A percentile compares a stretch with the other conserved stretches of the same genome.
phyloP scores from a whole-genome alignment of 2,113 vertebrate species.

The Morone saxatilis region DNA sequence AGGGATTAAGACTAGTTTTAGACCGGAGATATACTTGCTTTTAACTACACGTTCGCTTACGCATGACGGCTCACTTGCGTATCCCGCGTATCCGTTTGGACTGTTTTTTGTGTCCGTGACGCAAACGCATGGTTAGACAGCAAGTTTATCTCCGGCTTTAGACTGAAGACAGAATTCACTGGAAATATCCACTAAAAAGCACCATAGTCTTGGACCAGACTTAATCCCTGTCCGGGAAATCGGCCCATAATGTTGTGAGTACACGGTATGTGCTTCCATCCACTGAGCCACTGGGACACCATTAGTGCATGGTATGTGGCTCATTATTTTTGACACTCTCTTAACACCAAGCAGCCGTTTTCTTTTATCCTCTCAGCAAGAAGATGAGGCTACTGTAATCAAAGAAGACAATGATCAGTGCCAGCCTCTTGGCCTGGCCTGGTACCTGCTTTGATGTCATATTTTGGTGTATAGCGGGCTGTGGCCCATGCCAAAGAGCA shows the following conservation, averaged over 20 bases:
- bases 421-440: slow-evolving; percentile 74
- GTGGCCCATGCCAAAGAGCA: slow-evolving; percentile 69
- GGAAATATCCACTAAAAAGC: not conserved
- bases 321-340: slow-evolving; percentile 74
- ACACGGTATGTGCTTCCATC: slow-evolving; percentile 28
- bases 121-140: no score
- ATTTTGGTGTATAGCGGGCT: slow-evolving; percentile 72
- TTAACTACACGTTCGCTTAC: no score
- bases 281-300: slow-evolving; percentile 49
- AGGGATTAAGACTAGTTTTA: not conserved
- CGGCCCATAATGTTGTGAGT: slow-evolving; percentile 27
- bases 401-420: slow-evolving; percentile 77
- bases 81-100: no score
- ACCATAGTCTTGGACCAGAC: slow-evolving; percentile 4
- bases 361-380: slow-evolving; percentile 67
- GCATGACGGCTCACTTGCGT: no score
- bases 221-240: slow-evolving; percentile 41
- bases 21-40: not conserved
- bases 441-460: slow-evolving; percentile 82
- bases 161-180: not conserved
- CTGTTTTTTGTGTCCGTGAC: no score
- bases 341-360: slow-evolving; percentile 72
- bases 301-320: slow-evolving; percentile 46
- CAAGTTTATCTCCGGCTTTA: no score
- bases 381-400: slow-evolving; percentile 77